Percentiles rank a stretch among this genome's conserved stretches.
These are phyloP conservation scores for Ciona savignyi DNA, from an alignment of 23 tunicate species.

Conservation along the genomic window DNA sequence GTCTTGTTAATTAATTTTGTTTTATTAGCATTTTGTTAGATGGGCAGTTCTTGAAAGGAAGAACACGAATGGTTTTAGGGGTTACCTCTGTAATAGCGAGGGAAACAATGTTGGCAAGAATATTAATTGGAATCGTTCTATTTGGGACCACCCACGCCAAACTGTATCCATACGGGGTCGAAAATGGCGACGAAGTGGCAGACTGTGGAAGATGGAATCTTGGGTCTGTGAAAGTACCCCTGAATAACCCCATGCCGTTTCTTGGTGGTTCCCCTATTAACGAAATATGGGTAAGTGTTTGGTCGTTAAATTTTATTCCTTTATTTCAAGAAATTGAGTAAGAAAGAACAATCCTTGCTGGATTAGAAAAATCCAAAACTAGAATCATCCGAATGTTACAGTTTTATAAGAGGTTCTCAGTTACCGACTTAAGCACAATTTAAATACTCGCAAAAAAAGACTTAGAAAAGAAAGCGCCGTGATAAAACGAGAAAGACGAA, in stretches of 20 bases:
- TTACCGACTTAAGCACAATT: too few relatives aligned
- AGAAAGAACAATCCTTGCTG: too few relatives aligned
- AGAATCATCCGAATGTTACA: too few relatives aligned
- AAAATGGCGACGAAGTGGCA: background rate
- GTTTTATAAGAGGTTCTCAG: too few relatives aligned
- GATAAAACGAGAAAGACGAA: too few relatives aligned
- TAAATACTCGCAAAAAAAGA: too few relatives aligned
- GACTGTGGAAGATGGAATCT: background rate
- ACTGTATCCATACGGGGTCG: background rate
- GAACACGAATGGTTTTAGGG: background rate
- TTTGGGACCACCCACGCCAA: background rate
- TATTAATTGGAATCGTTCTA: background rate
- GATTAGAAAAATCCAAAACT: too few relatives aligned
- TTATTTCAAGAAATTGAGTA: too few relatives aligned
- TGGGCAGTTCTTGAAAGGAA: background rate
- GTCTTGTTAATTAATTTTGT: background rate
- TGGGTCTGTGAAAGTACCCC: background rate
- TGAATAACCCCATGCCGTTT: background rate
- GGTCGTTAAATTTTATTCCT: too few relatives aligned
- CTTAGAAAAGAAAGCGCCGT: too few relatives aligned
- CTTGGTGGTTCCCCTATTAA: background rate
- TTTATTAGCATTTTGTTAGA: background rate
- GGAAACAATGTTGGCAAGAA: background rate
- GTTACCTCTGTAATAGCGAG: background rate
- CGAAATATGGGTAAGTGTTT: background rate